Percentiles rank a stretch among this genome's conserved stretches.
Conservation (phyloP, 2,888 invertebrate genomes). For the Clitarchus hookeri region DNA sequence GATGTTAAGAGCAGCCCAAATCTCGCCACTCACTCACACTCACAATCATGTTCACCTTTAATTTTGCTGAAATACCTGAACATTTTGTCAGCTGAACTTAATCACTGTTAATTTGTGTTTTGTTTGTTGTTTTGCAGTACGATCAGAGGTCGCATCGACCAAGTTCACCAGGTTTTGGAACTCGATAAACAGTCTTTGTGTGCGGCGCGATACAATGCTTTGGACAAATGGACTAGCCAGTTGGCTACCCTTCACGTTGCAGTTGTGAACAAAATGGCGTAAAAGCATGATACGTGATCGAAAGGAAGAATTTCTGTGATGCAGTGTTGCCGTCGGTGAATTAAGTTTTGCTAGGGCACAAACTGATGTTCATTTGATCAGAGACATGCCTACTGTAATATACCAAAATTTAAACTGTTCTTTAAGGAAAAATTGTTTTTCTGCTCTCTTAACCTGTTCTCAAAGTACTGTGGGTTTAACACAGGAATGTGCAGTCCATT, state of each 20-base stretch:
- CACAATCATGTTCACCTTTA: no score
- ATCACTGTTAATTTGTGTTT: neutral
- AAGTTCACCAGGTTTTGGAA: conserved; percentile 92
- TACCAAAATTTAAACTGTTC: conserved; percentile 12
- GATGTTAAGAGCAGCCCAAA: no score
- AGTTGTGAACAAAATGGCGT: conserved; percentile 93
- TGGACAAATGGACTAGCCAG: conserved; percentile 96
- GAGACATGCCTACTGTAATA: conserved; percentile 18
- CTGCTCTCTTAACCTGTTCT: conserved; percentile 12
- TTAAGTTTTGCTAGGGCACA: conserved; percentile 17
- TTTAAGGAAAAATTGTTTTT: neutral
- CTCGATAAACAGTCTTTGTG: conserved; percentile 79
- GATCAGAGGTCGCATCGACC: conserved; percentile 86
- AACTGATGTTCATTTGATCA: neutral
- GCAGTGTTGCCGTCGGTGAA: conserved; percentile 24
- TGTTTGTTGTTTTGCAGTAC: conserved; percentile 61
- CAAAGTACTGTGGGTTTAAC: neutral
- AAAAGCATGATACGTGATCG: conserved; percentile 40
- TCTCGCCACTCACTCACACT: no score
- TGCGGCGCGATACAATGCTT: conserved; percentile 85
- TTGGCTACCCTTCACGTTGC: conserved; percentile 85
- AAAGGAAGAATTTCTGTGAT: conserved; percentile 15
- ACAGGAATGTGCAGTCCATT: neutral
- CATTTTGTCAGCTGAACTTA: no score
- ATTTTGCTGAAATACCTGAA: no score